Evolutionary conservation across 2,888 invertebrate species (phyloP).

Genomic region (Noctuana brunneofusca): DNA sequence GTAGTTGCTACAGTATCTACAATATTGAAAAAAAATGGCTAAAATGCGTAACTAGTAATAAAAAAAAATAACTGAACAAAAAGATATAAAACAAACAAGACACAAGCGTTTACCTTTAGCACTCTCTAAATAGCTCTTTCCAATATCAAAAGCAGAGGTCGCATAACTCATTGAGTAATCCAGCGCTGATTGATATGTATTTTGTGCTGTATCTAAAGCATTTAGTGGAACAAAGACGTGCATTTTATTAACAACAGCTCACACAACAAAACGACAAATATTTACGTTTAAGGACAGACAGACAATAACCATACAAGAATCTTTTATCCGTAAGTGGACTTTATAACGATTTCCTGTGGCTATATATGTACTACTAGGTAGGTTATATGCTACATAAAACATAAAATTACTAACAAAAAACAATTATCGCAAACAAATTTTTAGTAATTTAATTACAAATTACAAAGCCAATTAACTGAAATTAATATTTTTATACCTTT

Average conservation of each 20-base stretch:
- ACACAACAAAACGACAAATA: slow-evolving; percentile 15
- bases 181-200: slow-evolving; percentile 56
- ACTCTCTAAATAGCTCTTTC: slow-evolving; percentile 60
- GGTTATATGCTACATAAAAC: not conserved
- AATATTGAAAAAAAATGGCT: slow-evolving; percentile 43
- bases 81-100: not conserved
- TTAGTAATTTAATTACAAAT: not conserved
- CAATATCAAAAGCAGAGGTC: slow-evolving; percentile 60
- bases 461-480: not conserved
- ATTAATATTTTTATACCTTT: slow-evolving; percentile 56
- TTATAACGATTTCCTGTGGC: no score
- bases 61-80: not conserved
- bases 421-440: not conserved
- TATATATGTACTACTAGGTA: not conserved
- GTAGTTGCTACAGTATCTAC: slow-evolving; percentile 64
- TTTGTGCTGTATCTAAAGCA: slow-evolving; percentile 63
- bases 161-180: slow-evolving; percentile 56
- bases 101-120: slow-evolving; percentile 51
- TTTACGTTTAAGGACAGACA: slow-evolving; percentile 2
- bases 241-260: slow-evolving; percentile 35
- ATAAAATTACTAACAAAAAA: not conserved
- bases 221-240: slow-evolving; percentile 46
- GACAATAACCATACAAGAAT: not conserved
- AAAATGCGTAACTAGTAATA: not conserved
- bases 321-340: not conserved